phyloP scores from a whole-genome alignment of 2,113 vertebrate species.

The Anguilla japonica region DNA sequence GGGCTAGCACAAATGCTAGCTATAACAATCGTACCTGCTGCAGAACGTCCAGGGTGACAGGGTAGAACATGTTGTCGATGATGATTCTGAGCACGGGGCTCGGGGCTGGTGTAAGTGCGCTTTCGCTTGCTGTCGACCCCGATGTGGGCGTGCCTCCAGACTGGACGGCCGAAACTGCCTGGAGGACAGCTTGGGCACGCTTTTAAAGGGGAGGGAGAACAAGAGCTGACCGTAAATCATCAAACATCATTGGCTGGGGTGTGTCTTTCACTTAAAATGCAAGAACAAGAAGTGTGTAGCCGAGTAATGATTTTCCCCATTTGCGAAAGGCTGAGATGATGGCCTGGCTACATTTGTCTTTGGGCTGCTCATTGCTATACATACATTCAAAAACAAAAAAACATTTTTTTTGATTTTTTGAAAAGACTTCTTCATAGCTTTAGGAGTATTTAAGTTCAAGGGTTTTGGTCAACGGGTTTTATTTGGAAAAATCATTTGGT shows the following conservation, averaged over 20 bases:
- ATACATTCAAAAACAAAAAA: too few relatives aligned
- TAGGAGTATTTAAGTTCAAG: too few relatives aligned
- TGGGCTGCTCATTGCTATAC: neutral
- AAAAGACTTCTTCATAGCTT: neutral
- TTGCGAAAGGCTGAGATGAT: too few relatives aligned
- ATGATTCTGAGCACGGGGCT: slow-evolving; percentile 97
- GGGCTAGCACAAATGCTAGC: too few relatives aligned
- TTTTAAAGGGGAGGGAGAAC: slow-evolving; percentile 45
- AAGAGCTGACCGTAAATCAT: neutral
- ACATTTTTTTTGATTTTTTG: neutral
- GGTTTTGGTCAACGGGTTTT: too few relatives aligned
- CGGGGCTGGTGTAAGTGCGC: slow-evolving; percentile 84
- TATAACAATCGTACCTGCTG: slow-evolving; percentile 82
- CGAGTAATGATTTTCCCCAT: too few relatives aligned
- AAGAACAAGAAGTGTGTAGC: too few relatives aligned
- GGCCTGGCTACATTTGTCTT: too few relatives aligned
- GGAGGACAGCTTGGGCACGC: slow-evolving; percentile 94
- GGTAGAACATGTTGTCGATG: slow-evolving; percentile 99
- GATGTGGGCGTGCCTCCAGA: slow-evolving; percentile 89
- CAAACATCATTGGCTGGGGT: neutral
- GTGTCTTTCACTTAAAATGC: neutral
- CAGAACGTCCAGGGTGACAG: slow-evolving; percentile 95
- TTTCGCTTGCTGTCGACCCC: slow-evolving; percentile 84
- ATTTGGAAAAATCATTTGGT: too few relatives aligned
- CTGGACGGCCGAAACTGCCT: slow-evolving; percentile 94